Conservation (phyloP, 2,797 vertebrate genomes). For the Diplodus sargus region DNA sequence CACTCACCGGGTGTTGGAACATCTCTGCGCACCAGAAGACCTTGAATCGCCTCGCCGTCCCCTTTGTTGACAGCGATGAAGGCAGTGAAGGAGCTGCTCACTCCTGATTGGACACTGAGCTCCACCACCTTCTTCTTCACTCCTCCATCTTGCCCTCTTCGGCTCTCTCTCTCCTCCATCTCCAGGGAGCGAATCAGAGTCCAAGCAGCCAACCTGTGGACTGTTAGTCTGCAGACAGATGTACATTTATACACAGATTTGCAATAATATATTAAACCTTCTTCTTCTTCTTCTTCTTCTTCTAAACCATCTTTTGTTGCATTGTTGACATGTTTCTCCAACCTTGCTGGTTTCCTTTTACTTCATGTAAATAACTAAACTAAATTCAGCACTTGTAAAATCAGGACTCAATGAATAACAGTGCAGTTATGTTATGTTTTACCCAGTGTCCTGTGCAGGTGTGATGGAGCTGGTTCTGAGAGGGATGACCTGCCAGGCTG, state of each 20-base stretch:
- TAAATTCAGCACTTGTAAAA: neutral
- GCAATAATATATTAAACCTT: no score
- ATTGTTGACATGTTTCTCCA: no score
- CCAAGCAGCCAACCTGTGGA: conserved; percentile 84
- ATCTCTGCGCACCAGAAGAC: conserved; percentile 72
- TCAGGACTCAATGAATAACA: neutral
- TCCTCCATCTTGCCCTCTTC: neutral
- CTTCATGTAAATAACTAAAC: neutral
- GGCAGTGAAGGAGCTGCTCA: conserved; percentile 86
- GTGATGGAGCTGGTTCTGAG: conserved; percentile 77
- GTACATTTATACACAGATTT: no score
- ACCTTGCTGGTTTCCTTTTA: no score
- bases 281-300: no score
- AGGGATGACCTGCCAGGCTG: conserved; percentile 76
- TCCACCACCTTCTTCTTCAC: conserved; percentile 78
- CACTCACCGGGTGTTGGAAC: conserved; percentile 67
- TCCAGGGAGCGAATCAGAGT: conserved; percentile 82
- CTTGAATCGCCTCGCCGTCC: conserved; percentile 63
- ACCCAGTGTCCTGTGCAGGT: conserved; percentile 76
- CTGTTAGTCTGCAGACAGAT: conserved; percentile 71
- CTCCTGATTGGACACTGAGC: conserved; percentile 85
- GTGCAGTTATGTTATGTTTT: conserved; percentile 13
- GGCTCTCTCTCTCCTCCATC: conserved; percentile 20
- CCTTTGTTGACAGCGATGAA: conserved; percentile 84
- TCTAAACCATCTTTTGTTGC: no score